phyloP scores from a whole-genome alignment of 2,113 vertebrate species.

The Laticauda colubrina region DNA sequence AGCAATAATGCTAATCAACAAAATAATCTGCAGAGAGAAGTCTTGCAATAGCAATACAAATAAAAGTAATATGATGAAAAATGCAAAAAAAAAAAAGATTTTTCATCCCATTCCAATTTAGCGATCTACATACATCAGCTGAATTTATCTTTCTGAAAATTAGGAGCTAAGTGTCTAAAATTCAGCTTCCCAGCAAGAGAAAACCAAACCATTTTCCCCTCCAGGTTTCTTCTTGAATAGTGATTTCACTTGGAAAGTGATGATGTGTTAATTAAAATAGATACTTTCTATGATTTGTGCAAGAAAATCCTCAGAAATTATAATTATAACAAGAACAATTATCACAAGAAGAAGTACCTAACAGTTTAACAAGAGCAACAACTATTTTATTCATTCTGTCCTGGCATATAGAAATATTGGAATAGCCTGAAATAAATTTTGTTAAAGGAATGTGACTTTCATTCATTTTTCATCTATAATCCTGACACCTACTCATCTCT shows the following conservation, averaged over 20 bases:
- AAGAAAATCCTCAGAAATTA: background rate
- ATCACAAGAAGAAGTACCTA: no score
- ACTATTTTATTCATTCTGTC: background rate
- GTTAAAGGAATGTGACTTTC: background rate
- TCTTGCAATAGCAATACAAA: background rate
- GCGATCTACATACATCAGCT: background rate
- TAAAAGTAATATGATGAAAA: background rate
- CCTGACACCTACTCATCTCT: background rate
- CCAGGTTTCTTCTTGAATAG: background rate
- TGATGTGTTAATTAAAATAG: background rate
- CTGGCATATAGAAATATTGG: background rate
- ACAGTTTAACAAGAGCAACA: background rate
- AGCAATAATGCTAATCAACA: background rate
- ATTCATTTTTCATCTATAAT: background rate
- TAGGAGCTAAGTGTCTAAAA: background rate
- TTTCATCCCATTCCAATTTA: background rate
- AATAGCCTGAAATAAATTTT: background rate
- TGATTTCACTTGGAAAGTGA: background rate
- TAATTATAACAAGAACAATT: background rate
- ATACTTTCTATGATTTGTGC: background rate
- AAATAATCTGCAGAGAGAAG: background rate
- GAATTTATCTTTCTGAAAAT: background rate
- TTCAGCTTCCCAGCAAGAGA: background rate
- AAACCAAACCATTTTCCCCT: background rate
- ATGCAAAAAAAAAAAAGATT: background rate